Percentiles rank a stretch among this genome's conserved stretches.
phyloP scores from a whole-genome alignment of 2,113 vertebrate genomes.

The Oncorhynchus gorbuscha region DNA sequence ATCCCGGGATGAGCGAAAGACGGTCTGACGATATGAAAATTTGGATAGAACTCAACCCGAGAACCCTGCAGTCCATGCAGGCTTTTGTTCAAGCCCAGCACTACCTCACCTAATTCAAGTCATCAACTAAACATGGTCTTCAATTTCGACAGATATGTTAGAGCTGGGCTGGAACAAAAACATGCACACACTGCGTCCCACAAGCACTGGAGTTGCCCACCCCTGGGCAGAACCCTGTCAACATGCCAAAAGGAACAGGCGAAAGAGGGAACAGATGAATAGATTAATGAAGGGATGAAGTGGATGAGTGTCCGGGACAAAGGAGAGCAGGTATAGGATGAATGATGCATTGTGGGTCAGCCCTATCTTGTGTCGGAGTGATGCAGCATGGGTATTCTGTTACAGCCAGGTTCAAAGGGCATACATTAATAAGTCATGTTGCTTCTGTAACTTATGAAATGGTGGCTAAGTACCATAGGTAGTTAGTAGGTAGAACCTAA shows the following conservation, averaged over 20 bases:
- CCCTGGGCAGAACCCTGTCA: neutral
- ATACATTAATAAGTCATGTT: constrained; percentile 38
- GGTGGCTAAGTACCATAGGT: neutral
- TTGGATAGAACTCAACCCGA: no score
- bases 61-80: no score
- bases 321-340: neutral
- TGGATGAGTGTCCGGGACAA: neutral
- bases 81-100: no score
- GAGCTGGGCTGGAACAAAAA: no score
- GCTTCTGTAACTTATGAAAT: neutral
- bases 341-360: constrained; percentile 21
- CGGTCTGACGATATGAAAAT: no score
- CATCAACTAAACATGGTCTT: no score
- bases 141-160: no score
- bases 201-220: no score
- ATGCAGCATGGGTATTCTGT: constrained; percentile 25
- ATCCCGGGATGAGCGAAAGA: no score
- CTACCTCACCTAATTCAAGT: no score
- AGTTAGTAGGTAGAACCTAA: neutral
- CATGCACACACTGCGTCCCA: no score
- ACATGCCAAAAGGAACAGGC: neutral
- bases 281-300: constrained; percentile 30
- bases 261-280: neutral
- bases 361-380: constrained; percentile 14
- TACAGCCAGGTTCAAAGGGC: constrained; percentile 12